These are phyloP conservation scores for Trichechus manatus DNA, from an alignment of 2,113 vertebrate species.

Conservation along the genomic window DNA sequence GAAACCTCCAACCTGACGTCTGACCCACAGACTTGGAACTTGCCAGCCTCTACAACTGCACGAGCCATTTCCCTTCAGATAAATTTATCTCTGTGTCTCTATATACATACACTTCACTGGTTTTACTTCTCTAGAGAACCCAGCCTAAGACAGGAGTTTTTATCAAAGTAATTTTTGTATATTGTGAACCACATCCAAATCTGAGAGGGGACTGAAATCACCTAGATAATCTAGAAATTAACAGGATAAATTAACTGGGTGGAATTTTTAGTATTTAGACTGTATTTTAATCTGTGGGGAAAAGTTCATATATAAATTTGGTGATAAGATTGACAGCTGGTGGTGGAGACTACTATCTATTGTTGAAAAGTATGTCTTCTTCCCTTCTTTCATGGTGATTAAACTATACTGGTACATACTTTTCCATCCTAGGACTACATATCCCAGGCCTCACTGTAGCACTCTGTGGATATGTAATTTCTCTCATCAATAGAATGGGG, in stretches of 20 bases:
- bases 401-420: not conserved
- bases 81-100: no score
- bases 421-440: not conserved
- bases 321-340: not conserved
- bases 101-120: no score
- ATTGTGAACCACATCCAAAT: not conserved
- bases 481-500: not conserved
- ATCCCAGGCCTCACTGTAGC: not conserved
- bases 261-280: not conserved
- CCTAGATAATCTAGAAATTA: not conserved
- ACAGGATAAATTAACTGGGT: not conserved
- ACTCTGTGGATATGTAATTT: not conserved
- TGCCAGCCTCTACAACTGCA: no score
- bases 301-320: not conserved
- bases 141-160: not conserved
- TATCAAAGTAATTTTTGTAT: constrained; percentile 7
- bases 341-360: not conserved
- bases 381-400: not conserved
- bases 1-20: no score
- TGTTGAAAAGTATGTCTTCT: not conserved
- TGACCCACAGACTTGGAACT: no score
- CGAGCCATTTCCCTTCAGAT: no score
- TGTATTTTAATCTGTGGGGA: not conserved
- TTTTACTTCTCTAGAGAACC: no score
- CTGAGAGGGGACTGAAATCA: not conserved